Evolutionary conservation across 2,888 invertebrate species (phyloP).

Genomic region (Troides aeacus): DNA sequence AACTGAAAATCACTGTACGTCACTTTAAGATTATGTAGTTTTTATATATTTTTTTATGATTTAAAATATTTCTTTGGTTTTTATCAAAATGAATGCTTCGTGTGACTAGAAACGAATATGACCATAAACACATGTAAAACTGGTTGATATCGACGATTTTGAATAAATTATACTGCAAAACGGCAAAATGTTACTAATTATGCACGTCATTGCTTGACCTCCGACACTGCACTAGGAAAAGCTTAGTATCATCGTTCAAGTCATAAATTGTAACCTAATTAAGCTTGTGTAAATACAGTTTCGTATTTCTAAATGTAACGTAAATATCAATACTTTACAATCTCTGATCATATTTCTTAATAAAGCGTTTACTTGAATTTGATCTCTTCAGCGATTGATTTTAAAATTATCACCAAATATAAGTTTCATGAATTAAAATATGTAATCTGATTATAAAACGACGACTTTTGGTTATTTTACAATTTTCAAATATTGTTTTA

Average conservation of each 20-base stretch:
- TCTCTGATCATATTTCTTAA: no score
- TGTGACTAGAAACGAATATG: neutral
- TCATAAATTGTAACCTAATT: conserved; percentile 3
- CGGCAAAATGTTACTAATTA: conserved; percentile 24
- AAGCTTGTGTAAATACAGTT: neutral
- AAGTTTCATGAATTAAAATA: no score
- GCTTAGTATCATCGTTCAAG: conserved; percentile 1
- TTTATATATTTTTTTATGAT: neutral
- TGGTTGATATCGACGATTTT: conserved; percentile 3
- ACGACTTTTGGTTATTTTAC: no score
- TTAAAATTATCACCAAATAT: no score
- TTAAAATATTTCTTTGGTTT: neutral
- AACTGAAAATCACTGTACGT: neutral
- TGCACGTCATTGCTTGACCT: conserved; percentile 18
- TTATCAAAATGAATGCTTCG: neutral
- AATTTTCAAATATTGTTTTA: no score
- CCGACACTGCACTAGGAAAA: conserved; percentile 16
- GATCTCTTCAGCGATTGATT: no score
- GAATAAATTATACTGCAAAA: conserved; percentile 17
- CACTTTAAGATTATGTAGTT: neutral
- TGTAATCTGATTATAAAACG: no score
- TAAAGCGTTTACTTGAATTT: no score
- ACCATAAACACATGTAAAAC: neutral
- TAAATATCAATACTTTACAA: no score
- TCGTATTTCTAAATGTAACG: no score